Percentiles rank a stretch among this genome's conserved stretches.
Evolutionary conservation across 2,113 vertebrate species (phyloP).

Genomic region (Sturnira hondurensis): DNA sequence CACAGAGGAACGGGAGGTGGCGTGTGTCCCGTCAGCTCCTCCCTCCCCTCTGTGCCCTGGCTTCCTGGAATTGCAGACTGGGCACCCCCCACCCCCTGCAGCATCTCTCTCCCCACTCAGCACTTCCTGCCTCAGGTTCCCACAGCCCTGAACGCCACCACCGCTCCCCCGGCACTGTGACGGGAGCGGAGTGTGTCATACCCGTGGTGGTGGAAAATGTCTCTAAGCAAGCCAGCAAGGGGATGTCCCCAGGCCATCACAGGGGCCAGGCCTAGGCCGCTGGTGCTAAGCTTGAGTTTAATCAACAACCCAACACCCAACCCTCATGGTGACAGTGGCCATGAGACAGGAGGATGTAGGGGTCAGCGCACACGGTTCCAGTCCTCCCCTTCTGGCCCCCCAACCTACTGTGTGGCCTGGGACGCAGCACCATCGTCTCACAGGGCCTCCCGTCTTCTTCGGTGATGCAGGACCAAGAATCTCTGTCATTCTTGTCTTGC

Average conservation of each 20-base stretch:
- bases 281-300: background rate
- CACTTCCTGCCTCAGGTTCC: constrained; percentile 51
- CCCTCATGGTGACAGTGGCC: background rate
- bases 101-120: background rate
- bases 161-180: background rate
- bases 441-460: background rate
- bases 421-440: fast-evolving
- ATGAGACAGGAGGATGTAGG: background rate
- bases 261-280: background rate
- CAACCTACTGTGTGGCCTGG: too few species aligned
- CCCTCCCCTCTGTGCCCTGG: constrained; percentile 16
- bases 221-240: constrained; percentile 33
- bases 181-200: constrained; percentile 31
- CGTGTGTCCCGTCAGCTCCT: background rate
- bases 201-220: constrained; percentile 49
- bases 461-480: background rate
- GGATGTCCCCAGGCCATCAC: constrained; percentile 50
- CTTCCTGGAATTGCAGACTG: constrained; percentile 76
- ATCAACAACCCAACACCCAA: background rate
- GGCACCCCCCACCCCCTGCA: constrained; percentile 34
- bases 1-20: background rate
- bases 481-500: background rate
- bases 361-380: background rate
- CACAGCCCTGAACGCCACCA: background rate
- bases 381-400: too few species aligned